Evolutionary conservation across 2,888 invertebrate species (phyloP), one percentile per base, ranked within the genome.

Genomic region (Athetis lepigone): DNA sequence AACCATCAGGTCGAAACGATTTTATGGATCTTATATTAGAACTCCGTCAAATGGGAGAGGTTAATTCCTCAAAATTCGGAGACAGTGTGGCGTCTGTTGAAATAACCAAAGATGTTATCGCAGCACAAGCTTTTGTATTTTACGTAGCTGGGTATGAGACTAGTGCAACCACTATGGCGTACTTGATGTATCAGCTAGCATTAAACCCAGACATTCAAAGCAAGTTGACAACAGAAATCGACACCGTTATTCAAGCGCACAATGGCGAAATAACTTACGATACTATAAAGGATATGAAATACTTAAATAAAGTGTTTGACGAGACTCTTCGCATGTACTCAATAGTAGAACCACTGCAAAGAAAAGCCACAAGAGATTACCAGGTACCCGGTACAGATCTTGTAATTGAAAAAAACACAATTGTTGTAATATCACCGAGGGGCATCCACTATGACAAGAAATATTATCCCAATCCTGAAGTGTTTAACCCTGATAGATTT

Each of bases 401-500:
- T 0, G 78, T 78, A 0, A 71, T 94, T 21, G 80, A 90, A 37
- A 90, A 91, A 61, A 89, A 87, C 0, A 79, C 77, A 6, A 78
- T 77, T 0, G 78, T 93, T 1, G 23, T 88, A 0, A 69, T 94
- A 18, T 87, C 93, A 0, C 73, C 85, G 11, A 61, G 78, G 23
- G 91, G 88, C 9, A 84, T 95, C 18, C 95, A 95, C 62, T 81
- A 88, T 39, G 94, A 95, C 72, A 83, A 88, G 8, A 81, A 87
- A 50, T 87, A 92, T 68, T 95, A 89, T 71, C 85, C 90, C 0
- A 81, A 95, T 8, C 95, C 95, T 6, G 82, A 87, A 45, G 86
- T 83, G 57, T 95, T 95, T 69, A 89, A 94, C 70, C 95, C 95
- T 2, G 92, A 95, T 25, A 84, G 94, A 59, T 95, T 95, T 77